phyloP scores from a whole-genome alignment of 1,140 invertebrate genomes.

The Teleopsis dalmanni region DNA sequence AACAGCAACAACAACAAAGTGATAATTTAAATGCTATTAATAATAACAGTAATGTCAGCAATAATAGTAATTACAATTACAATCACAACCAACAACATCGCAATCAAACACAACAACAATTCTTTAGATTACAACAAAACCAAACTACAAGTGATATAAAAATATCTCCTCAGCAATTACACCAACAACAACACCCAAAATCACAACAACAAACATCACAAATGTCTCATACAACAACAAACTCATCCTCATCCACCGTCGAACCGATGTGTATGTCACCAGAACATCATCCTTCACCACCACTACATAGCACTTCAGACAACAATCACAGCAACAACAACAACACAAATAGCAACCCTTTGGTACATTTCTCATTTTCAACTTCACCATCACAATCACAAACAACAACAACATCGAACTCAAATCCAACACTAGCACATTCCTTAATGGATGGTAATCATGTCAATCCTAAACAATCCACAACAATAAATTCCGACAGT shows the following conservation, averaged over 20 bases:
- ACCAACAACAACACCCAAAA: slow-evolving; percentile 13
- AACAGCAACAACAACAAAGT: slow-evolving; percentile 19
- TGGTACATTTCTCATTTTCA: no score
- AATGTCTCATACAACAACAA: slow-evolving; percentile 9
- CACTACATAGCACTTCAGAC: slow-evolving; percentile 4
- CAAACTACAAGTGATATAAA: slow-evolving; percentile 18
- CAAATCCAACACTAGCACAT: slow-evolving; percentile 20
- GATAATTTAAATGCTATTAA: slow-evolving; percentile 41
- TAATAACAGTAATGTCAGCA: slow-evolving; percentile 29
- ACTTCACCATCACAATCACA: slow-evolving; percentile 18
- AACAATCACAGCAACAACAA: slow-evolving; percentile 9
- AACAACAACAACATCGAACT: slow-evolving; percentile 21
- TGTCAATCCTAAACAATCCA: slow-evolving; percentile 3
- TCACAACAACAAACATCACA: slow-evolving; percentile 3
- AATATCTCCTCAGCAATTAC: slow-evolving; percentile 31
- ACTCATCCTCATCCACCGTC: slow-evolving; percentile 24
- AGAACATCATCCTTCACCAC: slow-evolving; percentile 25
- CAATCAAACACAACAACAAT: slow-evolving; percentile 5
- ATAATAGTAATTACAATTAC: slow-evolving; percentile 31
- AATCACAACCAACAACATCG: slow-evolving; percentile 37
- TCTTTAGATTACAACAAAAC: slow-evolving; percentile 37
- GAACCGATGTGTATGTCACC: slow-evolving; percentile 43
- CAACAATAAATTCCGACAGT: neutral
- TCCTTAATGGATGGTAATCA: slow-evolving; percentile 31
- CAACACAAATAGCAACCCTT: neutral